Base-by-base conservation (phyloP, 2,888 invertebrate species). In the Nomada hirtipes region DNA sequence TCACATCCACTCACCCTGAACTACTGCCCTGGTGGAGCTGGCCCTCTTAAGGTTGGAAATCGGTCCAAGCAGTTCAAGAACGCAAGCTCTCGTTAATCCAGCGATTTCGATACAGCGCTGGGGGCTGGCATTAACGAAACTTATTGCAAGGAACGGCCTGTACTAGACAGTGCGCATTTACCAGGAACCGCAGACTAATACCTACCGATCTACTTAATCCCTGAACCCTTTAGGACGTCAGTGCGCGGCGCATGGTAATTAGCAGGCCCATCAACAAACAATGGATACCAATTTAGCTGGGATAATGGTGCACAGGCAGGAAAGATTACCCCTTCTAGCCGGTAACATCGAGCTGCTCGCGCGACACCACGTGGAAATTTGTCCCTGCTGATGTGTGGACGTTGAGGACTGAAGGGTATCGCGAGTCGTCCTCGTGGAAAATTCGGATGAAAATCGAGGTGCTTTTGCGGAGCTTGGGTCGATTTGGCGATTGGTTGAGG, bases 121-220 rank as follows among this genome's bases (percentile, higher is more conserved):
- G 79, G 71, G 20, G 63, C 67, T 23, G 75, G 88, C 76, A 84
- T 88, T 87, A 88, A 88, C 86, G 89, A 89, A 89, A 88, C 87
- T 86, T 85, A 88, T 88, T 84, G 87, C 83, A 82, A 84, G 88
- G 86, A 82, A 73, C 82, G 57, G 67, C 61, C 84, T 88, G 87
- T 72, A 79, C 72, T 57, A 88, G 88, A 88, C 88, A 86, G 88
- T 81, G 68, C 81, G 88, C 88, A 82, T 88, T 88, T 88, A 83
- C 82, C 79, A 73, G 86, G 75, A 82, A 86, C 86, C 88, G 86
- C 88, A 90, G 89, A 91, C 89, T 90, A 91, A 90, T 89, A 86
- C 89, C 86, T 70, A 75, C 80, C 89, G 89, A 91, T 90, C 89
- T 87, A 86, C 89, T 91, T 91, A 90, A 91, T 91, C 90, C 89